These are phyloP conservation scores for Aphrocallistes beatrix DNA, from an alignment of 37 sponge, comb jelly and placozoan genomes.

Conservation along the genomic window DNA sequence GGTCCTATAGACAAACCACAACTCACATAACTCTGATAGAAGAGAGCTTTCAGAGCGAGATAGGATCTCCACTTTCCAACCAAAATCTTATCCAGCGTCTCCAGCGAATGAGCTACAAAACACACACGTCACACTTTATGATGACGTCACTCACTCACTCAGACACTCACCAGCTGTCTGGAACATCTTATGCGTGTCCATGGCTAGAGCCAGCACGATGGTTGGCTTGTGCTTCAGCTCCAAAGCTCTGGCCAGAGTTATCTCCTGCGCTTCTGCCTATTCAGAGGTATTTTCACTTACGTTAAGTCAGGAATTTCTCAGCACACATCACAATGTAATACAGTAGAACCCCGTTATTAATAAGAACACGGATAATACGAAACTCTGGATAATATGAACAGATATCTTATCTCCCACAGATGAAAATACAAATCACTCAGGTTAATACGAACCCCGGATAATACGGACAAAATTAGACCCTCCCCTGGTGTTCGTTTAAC, in stretches of 20 bases:
- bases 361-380: too few species aligned
- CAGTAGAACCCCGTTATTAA: too few species aligned
- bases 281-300: too few species aligned
- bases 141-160: not conserved
- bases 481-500: too few species aligned
- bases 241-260: constrained; percentile 88
- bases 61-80: constrained; percentile 84
- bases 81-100: constrained; percentile 55
- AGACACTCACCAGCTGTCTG: constrained; percentile 41
- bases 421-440: too few species aligned
- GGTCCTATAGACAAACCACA: too few species aligned
- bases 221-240: constrained; percentile 87
- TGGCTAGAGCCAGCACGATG: constrained; percentile 65
- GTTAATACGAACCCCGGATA: too few species aligned
- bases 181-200: constrained; percentile 67
- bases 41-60: constrained; percentile 54
- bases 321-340: too few species aligned
- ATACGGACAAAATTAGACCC: too few species aligned
- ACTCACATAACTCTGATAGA: constrained; percentile 83
- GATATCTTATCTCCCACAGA: too few species aligned
- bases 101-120: constrained; percentile 47
- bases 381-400: too few species aligned
- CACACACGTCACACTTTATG: not conserved
- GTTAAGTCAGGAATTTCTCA: too few species aligned
- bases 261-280: not conserved